Evolutionary conservation across 2,113 vertebrate species (phyloP).

Genomic region (Nothobranchius kuhntae): DNA sequence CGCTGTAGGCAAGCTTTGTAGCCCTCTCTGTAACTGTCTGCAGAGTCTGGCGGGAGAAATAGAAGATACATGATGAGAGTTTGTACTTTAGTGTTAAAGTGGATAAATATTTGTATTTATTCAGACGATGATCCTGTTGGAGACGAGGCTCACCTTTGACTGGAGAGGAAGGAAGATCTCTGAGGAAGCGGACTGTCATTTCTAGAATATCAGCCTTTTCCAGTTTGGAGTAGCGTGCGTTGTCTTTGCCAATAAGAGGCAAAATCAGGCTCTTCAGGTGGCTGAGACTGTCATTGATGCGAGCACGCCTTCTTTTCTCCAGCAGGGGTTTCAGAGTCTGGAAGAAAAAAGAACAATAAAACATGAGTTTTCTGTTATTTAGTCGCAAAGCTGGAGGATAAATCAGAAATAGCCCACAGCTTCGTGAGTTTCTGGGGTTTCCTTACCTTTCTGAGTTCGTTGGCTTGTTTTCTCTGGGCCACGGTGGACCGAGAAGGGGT

Average conservation of each 20-base stretch:
- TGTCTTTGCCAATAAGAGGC: constrained; percentile 86
- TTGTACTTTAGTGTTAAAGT: not conserved
- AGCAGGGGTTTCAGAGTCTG: constrained; percentile 86
- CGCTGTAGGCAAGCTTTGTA: constrained; percentile 85
- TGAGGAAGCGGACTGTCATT: constrained; percentile 90
- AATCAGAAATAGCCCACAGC: not conserved
- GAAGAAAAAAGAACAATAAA: not conserved
- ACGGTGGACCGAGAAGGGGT: constrained; percentile 70
- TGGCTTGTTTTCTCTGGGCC: constrained; percentile 79
- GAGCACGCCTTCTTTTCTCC: constrained; percentile 85
- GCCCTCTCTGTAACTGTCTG: constrained; percentile 83
- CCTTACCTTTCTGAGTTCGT: constrained; percentile 83
- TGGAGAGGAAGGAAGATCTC: constrained; percentile 74
- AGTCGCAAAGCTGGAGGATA: not conserved
- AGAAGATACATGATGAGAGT: constrained; percentile 18
- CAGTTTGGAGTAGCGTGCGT: constrained; percentile 85
- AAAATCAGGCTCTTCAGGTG: constrained; percentile 86
- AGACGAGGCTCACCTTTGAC: constrained; percentile 73
- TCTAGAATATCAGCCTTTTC: constrained; percentile 93
- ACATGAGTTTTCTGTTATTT: constrained; percentile 30
- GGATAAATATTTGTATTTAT: too few relatives aligned
- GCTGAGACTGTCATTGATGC: constrained; percentile 87
- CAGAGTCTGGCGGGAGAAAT: constrained; percentile 53
- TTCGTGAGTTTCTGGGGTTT: not conserved
- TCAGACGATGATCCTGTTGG: not conserved